phyloP scores from a whole-genome alignment of 2,888 invertebrate genomes.

The Ophion ellenae region DNA sequence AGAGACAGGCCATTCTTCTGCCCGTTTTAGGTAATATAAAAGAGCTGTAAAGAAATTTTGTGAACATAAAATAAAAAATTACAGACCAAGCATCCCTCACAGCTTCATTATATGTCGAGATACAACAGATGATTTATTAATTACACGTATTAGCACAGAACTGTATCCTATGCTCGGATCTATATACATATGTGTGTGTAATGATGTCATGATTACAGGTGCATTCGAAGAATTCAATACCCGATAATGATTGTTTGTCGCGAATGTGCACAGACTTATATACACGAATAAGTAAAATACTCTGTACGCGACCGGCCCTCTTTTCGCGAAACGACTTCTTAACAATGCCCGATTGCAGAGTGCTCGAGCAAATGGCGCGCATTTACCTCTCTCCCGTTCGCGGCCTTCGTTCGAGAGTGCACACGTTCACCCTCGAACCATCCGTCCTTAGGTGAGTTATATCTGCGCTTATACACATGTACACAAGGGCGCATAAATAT shows the following conservation, averaged over 20 bases:
- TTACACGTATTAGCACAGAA: too few species aligned
- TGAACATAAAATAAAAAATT: too few species aligned
- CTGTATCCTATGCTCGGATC: not conserved
- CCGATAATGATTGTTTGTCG: constrained; percentile 59
- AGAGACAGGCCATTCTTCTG: not conserved
- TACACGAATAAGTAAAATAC: constrained; percentile 19
- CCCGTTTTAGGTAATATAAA: not conserved
- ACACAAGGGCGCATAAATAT: not conserved
- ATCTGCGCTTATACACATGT: not conserved
- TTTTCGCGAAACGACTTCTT: constrained; percentile 61
- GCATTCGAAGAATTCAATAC: constrained; percentile 45
- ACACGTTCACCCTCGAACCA: constrained; percentile 25
- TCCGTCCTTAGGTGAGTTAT: constrained; percentile 20
- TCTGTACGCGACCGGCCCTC: not conserved
- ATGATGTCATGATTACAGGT: constrained; percentile 48
- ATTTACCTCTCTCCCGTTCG: constrained; percentile 42
- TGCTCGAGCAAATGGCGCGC: constrained; percentile 49
- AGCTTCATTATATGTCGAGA: too few species aligned
- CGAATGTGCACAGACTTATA: constrained; percentile 36
- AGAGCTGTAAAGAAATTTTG: too few species aligned
- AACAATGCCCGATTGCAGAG: constrained; percentile 59
- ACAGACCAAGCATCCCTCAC: too few species aligned
- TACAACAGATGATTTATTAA: too few species aligned
- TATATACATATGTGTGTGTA: constrained; percentile 18
- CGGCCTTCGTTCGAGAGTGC: constrained; percentile 8